Base-by-base conservation (phyloP, 1,140 invertebrate species). In the Chironomus striatipennis region DNA sequence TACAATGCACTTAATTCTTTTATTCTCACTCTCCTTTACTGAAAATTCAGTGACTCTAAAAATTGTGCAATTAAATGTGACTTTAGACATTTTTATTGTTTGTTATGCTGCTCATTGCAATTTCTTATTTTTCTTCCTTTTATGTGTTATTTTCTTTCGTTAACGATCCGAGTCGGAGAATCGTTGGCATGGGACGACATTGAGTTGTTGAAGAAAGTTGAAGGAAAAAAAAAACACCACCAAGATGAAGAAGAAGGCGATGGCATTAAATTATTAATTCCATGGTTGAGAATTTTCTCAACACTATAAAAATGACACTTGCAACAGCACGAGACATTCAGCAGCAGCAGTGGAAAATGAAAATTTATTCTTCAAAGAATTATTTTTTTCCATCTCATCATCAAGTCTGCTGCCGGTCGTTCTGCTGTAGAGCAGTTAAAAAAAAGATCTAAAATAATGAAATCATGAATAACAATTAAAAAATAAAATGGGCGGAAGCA, bases 401-500 rank as follows among this genome's bases (percentile, higher is more conserved):
- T 34, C 24, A 34, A 34, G 24, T 34, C 24, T 34, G 24, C 24
- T 34, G 24, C 24, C 24, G 24, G 24, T 34, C 5, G 24, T 34
- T 34, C 24, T 34, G 24, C 24, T 34, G 24, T 34, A 34, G 1
- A 34, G 24, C 24, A 34, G 1, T 34, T 1, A 34, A 34, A 34
- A 34, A 34, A 34, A 2, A 34, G 5, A 34, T 1, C 24, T 34
- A 5, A 34, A 34, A 34, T 34, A 34, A 73, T 6, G n/a, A 42
- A 42, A 7, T 42, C 72, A 42, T 42, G 72, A 24, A 24, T 42
- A 73, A 42, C n/a, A 57, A 57, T 57, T 57, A 57, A 57, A 57
- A 15, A 15, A 57, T 12, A 57, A n/a, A 12, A 57, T 5, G 47
- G 47, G 77, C 76, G 75, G 75, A 77, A 74, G 75, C 75, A 77